A percentile compares a stretch with the other conserved stretches of the same genome.
Evolutionary conservation across 1,140 invertebrate species (phyloP).

Genomic region (Acromyrmex heyeri): DNA sequence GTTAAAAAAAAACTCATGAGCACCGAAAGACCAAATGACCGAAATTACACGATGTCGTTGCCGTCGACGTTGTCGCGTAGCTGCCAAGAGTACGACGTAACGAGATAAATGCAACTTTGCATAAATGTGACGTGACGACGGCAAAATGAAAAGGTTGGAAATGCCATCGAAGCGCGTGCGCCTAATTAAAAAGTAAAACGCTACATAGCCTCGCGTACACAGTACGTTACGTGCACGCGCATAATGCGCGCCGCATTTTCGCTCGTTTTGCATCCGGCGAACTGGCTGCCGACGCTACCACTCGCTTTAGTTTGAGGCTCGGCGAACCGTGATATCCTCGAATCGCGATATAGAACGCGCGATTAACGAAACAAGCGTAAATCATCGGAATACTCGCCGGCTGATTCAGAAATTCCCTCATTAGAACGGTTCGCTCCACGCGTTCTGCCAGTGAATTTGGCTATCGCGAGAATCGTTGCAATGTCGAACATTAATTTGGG

Average conservation of each 20-base stretch:
- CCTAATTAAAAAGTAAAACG: conserved; percentile 55
- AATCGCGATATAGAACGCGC: conserved; percentile 23
- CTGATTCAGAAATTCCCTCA: not conserved
- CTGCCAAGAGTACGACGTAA: conserved; percentile 14
- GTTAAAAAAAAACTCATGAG: conserved; percentile 20
- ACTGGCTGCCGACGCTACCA: not conserved
- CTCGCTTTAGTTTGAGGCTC: not conserved
- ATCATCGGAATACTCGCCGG: not conserved
- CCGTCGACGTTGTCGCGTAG: not conserved
- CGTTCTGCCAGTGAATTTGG: not conserved
- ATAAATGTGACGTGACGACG: conserved; percentile 11
- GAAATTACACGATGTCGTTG: not conserved
- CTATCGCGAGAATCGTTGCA: not conserved
- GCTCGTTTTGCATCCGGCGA: not conserved
- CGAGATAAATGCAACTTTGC: conserved; percentile 30
- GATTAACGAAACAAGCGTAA: conserved; percentile 41
- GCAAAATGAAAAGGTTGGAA: not conserved
- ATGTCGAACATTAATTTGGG: not conserved
- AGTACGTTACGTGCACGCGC: conserved; percentile 15
- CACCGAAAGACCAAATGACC: not conserved
- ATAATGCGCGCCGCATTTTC: conserved; percentile 42
- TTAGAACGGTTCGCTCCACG: not conserved
- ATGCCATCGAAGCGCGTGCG: not conserved
- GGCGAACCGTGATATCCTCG: conserved; percentile 6
- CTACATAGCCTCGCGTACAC: not conserved